Conservation (phyloP, 2,888 invertebrate genomes). For the Xestia ashworthii region DNA sequence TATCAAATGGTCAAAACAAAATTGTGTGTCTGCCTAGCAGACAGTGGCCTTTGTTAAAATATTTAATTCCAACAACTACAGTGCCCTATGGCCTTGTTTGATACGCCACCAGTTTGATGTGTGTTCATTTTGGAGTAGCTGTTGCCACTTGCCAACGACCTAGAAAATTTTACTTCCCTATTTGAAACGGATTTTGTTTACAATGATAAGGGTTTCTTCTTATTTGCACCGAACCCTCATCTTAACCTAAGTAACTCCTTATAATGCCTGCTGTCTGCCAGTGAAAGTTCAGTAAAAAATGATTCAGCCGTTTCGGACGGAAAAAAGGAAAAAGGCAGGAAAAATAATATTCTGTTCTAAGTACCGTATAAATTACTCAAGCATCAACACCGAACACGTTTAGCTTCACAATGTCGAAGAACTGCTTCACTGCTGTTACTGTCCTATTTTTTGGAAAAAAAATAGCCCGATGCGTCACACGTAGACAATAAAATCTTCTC, state of each 20-base stretch:
- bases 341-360: not conserved
- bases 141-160: too few relatives aligned
- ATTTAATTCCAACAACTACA: conserved; percentile 8
- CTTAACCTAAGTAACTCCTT: too few relatives aligned
- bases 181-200: too few relatives aligned
- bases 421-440: not conserved
- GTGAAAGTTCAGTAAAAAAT: too few relatives aligned
- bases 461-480: not conserved
- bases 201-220: too few relatives aligned
- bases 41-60: conserved; percentile 9
- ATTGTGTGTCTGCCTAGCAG: not conserved
- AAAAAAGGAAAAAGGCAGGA: not conserved
- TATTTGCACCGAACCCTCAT: too few relatives aligned
- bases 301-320: not conserved
- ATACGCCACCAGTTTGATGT: conserved; percentile 21
- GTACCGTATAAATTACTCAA: not conserved
- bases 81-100: conserved; percentile 28
- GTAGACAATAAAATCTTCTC: too few relatives aligned
- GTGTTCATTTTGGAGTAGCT: conserved; percentile 6
- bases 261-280: too few relatives aligned
- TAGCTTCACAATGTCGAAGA: not conserved
- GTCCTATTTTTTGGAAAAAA: not conserved
- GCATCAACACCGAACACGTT: not conserved
- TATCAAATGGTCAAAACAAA: conserved; percentile 1
- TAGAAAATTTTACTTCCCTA: too few relatives aligned